Evolutionary conservation across 2,888 invertebrate species (phyloP).

Genomic region (Drosophila paramelanica): DNA sequence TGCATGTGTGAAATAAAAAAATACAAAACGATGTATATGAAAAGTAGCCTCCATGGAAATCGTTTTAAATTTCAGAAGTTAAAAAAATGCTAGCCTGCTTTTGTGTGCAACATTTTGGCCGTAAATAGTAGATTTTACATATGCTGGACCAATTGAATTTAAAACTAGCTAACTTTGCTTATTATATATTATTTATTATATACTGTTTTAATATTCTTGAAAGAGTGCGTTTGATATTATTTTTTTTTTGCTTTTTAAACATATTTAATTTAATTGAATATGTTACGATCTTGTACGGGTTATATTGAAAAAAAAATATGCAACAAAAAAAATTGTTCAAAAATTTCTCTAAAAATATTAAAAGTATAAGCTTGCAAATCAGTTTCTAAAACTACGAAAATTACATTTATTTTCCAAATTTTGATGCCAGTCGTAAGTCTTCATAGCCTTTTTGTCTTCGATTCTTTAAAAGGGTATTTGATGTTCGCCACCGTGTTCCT

Average conservation of each 20-base stretch:
- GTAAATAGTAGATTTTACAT: not conserved
- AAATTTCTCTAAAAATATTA: too few relatives aligned
- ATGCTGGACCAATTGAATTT: not conserved
- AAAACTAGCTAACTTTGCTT: not conserved
- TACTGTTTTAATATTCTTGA: too few relatives aligned
- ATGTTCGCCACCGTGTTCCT: not conserved
- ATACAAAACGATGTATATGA: slow-evolving; percentile 1
- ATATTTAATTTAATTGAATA: too few relatives aligned
- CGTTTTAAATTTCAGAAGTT: not conserved
- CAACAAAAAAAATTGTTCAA: too few relatives aligned
- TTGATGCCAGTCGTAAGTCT: not conserved
- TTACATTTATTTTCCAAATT: too few relatives aligned
- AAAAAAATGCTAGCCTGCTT: slow-evolving; percentile 25
- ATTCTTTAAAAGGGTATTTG: slow-evolving; percentile 11
- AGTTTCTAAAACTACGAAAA: too few relatives aligned
- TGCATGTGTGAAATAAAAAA: not conserved
- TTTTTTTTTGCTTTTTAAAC: too few relatives aligned
- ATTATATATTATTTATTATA: not conserved
- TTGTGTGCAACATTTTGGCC: slow-evolving; percentile 3
- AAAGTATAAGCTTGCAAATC: too few relatives aligned
- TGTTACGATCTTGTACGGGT: too few relatives aligned
- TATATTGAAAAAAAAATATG: too few relatives aligned
- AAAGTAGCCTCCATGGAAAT: not conserved
- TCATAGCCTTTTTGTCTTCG: not conserved
- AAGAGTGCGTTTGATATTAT: too few relatives aligned